phyloP scores from a whole-genome alignment of 2,113 vertebrate species.

The Cryptomyrus ogoouensis region DNA sequence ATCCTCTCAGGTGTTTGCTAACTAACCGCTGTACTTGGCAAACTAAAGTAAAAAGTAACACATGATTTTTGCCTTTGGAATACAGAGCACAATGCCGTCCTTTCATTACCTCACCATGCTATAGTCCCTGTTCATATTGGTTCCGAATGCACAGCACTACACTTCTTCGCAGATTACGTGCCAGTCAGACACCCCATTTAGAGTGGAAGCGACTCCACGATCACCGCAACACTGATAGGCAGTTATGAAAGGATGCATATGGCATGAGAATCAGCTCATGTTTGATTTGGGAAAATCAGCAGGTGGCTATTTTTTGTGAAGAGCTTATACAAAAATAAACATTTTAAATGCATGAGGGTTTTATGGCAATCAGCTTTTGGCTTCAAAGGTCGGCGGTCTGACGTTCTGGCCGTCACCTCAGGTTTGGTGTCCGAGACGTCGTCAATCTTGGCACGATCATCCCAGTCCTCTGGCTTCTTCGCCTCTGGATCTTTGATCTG shows the following conservation, averaged over 20 bases:
- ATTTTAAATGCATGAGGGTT: not conserved
- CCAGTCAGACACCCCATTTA: not conserved
- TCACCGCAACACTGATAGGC: not conserved
- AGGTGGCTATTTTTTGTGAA: not conserved
- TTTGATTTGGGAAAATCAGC: not conserved
- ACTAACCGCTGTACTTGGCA: not conserved
- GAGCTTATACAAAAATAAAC: not conserved
- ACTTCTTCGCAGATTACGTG: not conserved
- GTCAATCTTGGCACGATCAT: conserved; percentile 58
- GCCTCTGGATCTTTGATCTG: conserved; percentile 63
- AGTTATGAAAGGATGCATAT: not conserved
- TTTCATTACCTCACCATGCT: not conserved
- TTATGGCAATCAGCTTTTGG: not conserved
- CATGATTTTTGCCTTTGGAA: not conserved
- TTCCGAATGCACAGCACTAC: not conserved
- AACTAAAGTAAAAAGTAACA: not conserved
- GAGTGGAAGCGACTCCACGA: not conserved
- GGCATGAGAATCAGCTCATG: not conserved
- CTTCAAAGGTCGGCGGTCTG: not conserved
- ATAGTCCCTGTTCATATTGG: not conserved
- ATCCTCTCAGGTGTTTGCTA: not conserved
- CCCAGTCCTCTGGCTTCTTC: conserved; percentile 62
- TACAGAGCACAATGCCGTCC: not conserved
- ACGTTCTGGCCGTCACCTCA: conserved; percentile 50
- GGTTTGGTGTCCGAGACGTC: conserved; percentile 56